Evolutionary conservation across 2,113 vertebrate species (phyloP).

Genomic region (Ophthalmolycus amberensis): DNA sequence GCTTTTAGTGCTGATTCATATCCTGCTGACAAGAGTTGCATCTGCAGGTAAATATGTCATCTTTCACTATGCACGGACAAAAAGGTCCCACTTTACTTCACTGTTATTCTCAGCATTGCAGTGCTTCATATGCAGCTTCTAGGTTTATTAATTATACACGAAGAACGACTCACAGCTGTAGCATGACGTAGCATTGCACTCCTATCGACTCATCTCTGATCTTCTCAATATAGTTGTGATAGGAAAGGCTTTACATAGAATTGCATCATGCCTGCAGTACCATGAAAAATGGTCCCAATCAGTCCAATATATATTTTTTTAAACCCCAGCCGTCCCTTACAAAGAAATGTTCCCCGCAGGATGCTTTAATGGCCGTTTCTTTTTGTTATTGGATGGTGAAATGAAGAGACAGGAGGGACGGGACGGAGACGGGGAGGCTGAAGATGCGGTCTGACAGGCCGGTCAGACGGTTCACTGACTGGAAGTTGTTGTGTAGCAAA

Average conservation of each 20-base stretch:
- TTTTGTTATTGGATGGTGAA: constrained; percentile 44
- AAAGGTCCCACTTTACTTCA: background rate
- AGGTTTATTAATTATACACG: constrained; percentile 2
- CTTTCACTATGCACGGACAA: background rate
- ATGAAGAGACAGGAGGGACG: constrained; percentile 40
- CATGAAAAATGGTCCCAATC: constrained; percentile 18
- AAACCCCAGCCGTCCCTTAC: background rate
- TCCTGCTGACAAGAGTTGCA: constrained; percentile 38
- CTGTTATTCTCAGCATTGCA: background rate
- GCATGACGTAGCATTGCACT: background rate
- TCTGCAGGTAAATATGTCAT: constrained; percentile 50
- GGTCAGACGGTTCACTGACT: background rate
- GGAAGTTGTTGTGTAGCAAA: background rate
- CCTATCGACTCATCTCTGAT: background rate
- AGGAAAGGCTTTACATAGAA: background rate
- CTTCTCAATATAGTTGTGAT: no score
- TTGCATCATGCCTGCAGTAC: background rate
- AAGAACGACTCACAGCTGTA: background rate
- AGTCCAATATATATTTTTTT: constrained; percentile 45
- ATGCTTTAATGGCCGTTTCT: constrained; percentile 44
- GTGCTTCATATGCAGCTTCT: background rate
- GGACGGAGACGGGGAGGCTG: constrained; percentile 8
- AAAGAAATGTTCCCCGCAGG: constrained; percentile 30
- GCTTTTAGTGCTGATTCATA: constrained; percentile 56
- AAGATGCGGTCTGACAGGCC: constrained; percentile 44